Conservation (phyloP, 35 echinoderm and acorn worm species). For the Ophioderma brevispina region DNA sequence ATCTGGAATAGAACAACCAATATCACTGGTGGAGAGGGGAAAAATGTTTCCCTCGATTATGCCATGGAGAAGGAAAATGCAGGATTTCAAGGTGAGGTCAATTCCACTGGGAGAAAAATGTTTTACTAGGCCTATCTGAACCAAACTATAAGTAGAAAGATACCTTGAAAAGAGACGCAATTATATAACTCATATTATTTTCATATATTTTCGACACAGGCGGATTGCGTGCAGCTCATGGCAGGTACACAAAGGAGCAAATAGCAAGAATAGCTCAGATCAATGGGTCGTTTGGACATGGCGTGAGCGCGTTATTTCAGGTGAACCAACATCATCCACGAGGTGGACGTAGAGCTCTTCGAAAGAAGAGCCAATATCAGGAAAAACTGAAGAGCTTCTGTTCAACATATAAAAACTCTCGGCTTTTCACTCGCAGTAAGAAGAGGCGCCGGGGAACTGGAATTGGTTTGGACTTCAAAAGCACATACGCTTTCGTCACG, state of each 20-base stretch:
- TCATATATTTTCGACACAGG: not conserved
- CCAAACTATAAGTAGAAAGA: not conserved
- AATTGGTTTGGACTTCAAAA: not conserved
- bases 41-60: too few species aligned
- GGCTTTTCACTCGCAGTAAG: not conserved
- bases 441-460: not conserved
- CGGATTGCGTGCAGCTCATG: not conserved
- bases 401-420: not conserved
- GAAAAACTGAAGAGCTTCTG: not conserved
- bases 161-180: not conserved
- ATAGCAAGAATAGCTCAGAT: not conserved
- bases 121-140: not conserved
- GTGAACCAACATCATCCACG: not conserved
- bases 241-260: not conserved
- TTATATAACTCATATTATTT: not conserved
- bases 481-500: too few species aligned
- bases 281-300: not conserved
- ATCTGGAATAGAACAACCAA: not conserved
- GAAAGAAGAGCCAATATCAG: not conserved
- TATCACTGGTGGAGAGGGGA: not conserved
- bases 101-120: not conserved
- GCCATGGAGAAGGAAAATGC: not conserved
- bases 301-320: not conserved
- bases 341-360: not conserved
- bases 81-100: not conserved